These are phyloP conservation scores for Balanococcus diminutus DNA, from an alignment of 2,888 invertebrate species.

Conservation along the genomic window DNA sequence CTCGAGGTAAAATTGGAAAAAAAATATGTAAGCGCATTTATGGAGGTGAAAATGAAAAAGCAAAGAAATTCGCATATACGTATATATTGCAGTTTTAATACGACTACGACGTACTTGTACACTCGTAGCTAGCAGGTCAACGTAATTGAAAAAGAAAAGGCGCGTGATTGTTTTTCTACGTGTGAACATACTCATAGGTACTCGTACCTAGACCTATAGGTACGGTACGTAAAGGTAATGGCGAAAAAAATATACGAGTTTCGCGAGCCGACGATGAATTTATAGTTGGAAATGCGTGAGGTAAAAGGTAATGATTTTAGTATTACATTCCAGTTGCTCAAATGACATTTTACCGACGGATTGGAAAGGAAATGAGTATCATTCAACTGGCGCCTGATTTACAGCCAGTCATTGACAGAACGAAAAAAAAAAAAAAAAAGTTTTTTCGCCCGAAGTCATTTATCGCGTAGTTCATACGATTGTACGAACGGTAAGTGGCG, in stretches of 20 bases:
- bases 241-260: neutral
- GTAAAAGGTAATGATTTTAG: constrained; percentile 22
- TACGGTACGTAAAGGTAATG: neutral
- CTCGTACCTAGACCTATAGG: no score
- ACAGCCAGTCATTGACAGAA: constrained; percentile 46
- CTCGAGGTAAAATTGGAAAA: neutral
- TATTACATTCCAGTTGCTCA: constrained; percentile 29
- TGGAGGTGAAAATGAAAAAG: neutral
- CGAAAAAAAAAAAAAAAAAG: constrained; percentile 44
- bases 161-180: neutral
- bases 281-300: constrained; percentile 33
- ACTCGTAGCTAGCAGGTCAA: no score
- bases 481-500: constrained; percentile 31
- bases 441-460: constrained; percentile 46
- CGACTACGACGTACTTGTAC: no score
- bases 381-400: constrained; percentile 51
- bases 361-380: constrained; percentile 51
- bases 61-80: neutral
- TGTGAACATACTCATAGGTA: neutral
- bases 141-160: neutral
- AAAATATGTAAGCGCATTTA: no score
- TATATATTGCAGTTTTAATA: neutral
- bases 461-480: constrained; percentile 36
- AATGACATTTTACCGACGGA: constrained; percentile 53
- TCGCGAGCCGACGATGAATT: constrained; percentile 24